phyloP scores from a whole-genome alignment of 2,797 vertebrate species.

The Platalea minor region DNA sequence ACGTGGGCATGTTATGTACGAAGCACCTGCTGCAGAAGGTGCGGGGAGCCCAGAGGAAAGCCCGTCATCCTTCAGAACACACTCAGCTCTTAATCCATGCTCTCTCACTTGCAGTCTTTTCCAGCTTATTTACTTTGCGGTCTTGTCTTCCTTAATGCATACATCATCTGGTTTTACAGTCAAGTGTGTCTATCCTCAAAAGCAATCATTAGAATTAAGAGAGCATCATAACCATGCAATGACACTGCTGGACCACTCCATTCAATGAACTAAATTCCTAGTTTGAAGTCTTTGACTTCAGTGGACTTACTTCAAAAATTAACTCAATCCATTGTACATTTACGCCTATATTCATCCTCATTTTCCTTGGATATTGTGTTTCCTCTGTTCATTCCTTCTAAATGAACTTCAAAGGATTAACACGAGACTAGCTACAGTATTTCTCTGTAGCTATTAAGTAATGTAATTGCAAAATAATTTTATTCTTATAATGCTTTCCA shows the following conservation, averaged over 20 bases:
- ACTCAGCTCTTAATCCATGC: not conserved
- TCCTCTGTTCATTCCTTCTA: not conserved
- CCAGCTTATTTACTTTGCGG: not conserved
- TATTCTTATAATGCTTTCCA: not conserved
- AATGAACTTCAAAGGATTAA: slow-evolving; percentile 35
- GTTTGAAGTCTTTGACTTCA: not conserved
- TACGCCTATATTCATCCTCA: not conserved
- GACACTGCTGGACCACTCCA: not conserved
- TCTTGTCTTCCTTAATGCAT: not conserved
- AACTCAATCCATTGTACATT: not conserved
- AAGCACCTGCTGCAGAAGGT: not conserved
- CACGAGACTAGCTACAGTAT: not conserved
- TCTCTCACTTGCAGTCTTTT: not conserved
- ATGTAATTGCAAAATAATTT: slow-evolving; percentile 9
- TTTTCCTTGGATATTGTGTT: not conserved
- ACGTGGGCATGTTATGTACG: fast-evolving
- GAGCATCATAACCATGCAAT: not conserved
- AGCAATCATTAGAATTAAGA: not conserved
- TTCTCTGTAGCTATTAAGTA: slow-evolving; percentile 1
- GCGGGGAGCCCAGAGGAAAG: not conserved
- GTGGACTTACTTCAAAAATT: not conserved
- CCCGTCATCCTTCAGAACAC: not conserved
- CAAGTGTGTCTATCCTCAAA: not conserved
- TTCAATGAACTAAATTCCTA: not conserved
- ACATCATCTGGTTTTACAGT: not conserved